Evolutionary conservation across 2,797 vertebrate genomes (phyloP).

Genomic region (Oreortyx pictus): DNA sequence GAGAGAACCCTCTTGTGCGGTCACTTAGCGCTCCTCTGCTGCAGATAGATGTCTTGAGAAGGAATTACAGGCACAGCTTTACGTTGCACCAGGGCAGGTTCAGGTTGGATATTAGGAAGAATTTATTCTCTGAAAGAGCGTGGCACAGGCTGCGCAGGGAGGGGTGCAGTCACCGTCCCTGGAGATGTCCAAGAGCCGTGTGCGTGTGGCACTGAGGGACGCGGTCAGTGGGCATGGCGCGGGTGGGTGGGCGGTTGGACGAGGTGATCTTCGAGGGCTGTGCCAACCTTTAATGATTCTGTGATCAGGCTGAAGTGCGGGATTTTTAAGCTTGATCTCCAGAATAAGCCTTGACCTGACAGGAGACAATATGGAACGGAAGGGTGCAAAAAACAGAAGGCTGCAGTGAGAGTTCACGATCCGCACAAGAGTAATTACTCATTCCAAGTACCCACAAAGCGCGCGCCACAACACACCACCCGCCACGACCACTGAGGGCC

Average conservation of each 20-base stretch:
- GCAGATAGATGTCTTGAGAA: neutral
- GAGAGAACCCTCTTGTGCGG: neutral
- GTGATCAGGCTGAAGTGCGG: neutral
- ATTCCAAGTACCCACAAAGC: accelerated
- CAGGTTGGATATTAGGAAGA: too few relatives aligned
- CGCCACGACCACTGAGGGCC: too few relatives aligned
- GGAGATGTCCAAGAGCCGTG: too few relatives aligned
- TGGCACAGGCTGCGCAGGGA: too few relatives aligned
- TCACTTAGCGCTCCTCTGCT: neutral
- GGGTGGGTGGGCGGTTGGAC: too few relatives aligned
- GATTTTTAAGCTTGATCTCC: neutral
- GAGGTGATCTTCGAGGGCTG: too few relatives aligned
- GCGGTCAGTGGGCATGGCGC: too few relatives aligned
- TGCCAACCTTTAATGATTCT: too few relatives aligned
- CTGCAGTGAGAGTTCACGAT: accelerated
- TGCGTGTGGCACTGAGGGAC: too few relatives aligned
- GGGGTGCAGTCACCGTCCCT: too few relatives aligned
- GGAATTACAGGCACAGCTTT: neutral
- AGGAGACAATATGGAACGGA: neutral
- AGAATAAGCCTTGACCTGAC: neutral
- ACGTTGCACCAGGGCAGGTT: too few relatives aligned
- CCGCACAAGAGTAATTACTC: accelerated
- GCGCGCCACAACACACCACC: neutral
- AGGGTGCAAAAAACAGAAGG: neutral
- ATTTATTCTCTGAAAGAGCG: too few relatives aligned